These are phyloP conservation scores for Cyanoramphus novaezelandiae DNA, from an alignment of 2,113 vertebrate genomes.

Conservation along the genomic window DNA sequence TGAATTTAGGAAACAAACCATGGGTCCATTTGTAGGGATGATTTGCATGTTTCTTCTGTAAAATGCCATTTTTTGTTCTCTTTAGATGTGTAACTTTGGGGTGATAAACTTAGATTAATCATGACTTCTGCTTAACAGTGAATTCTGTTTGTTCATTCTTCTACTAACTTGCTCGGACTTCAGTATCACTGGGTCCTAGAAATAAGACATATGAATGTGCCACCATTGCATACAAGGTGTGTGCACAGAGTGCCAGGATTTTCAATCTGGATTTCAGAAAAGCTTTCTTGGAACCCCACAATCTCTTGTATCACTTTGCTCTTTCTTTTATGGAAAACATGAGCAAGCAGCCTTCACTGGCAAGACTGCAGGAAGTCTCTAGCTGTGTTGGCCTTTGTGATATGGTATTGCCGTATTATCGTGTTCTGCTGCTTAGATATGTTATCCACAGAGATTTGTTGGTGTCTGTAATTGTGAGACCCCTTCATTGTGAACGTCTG, in stretches of 20 bases:
- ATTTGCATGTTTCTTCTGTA: background rate
- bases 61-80: background rate
- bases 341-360: background rate
- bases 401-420: accelerated
- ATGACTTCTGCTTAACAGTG: background rate
- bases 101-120: background rate
- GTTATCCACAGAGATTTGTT: background rate
- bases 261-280: background rate
- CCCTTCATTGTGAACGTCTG: background rate
- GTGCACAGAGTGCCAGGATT: background rate
- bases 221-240: background rate
- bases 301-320: background rate
- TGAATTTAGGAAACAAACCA: background rate
- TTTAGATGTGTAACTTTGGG: accelerated
- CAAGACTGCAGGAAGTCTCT: background rate
- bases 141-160: background rate
- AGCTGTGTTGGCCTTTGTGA: background rate
- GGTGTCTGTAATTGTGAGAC: background rate
- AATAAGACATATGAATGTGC: background rate
- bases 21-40: accelerated
- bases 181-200: background rate
- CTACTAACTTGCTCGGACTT: background rate
- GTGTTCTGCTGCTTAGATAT: accelerated
- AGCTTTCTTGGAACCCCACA: background rate
- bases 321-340: background rate